A percentile compares a stretch with the other conserved stretches of the same genome.
Conservation (phyloP, 2,888 invertebrate species). For the Hermaeophaga mercurialis region DNA sequence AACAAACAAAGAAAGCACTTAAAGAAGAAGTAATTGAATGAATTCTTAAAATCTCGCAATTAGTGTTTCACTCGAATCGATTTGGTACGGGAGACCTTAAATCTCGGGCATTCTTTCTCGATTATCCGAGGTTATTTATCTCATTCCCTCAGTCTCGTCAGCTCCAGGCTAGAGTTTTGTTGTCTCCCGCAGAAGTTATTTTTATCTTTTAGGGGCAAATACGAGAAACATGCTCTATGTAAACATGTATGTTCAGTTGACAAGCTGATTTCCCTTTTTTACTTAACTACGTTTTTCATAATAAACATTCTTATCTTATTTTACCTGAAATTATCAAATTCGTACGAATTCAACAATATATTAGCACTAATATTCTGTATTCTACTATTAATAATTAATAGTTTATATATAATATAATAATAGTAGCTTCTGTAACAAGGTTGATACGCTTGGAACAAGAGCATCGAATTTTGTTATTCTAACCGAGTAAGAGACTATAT, state of each 20-base stretch:
- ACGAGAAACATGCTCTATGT: not conserved
- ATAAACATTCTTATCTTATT: too few species aligned
- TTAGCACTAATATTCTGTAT: too few species aligned
- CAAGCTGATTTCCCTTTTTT: too few species aligned
- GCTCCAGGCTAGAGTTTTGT: not conserved
- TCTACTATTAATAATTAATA: too few species aligned
- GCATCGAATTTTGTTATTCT: too few species aligned
- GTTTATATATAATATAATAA: too few species aligned
- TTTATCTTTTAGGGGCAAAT: not conserved
- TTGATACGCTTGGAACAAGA: too few species aligned
- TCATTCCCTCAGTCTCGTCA: slow-evolving; percentile 2
- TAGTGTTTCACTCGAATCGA: slow-evolving; percentile 20
- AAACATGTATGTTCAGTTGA: not conserved
- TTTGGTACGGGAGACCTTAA: slow-evolving; percentile 1
- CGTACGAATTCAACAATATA: too few species aligned
- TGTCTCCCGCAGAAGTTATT: not conserved
- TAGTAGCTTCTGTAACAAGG: too few species aligned
- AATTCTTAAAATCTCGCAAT: slow-evolving; percentile 19
- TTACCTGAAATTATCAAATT: too few species aligned
- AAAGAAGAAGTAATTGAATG: slow-evolving; percentile 10
- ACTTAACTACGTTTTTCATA: too few species aligned
- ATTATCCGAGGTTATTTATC: slow-evolving; percentile 8
- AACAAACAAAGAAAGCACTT: slow-evolving; percentile 21
- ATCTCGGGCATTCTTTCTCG: slow-evolving; percentile 16
- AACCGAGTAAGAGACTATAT: too few species aligned